Conservation (phyloP, 2,888 invertebrate species). For the Torymus aiolomorphi region DNA sequence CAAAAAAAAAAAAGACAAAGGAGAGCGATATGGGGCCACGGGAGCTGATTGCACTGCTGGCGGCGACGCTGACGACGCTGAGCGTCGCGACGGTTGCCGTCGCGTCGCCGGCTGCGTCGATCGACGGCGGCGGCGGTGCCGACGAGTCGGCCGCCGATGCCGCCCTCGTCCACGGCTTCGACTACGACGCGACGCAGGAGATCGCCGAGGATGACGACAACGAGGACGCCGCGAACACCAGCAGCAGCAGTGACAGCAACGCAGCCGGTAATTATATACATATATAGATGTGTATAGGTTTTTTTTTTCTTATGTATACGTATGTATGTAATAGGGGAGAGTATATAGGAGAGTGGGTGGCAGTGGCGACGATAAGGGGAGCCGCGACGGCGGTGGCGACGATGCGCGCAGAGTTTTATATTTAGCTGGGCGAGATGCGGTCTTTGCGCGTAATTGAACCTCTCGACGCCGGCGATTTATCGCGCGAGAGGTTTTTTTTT, state of each 20-base stretch:
- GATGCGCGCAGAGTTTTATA: neutral
- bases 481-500: neutral
- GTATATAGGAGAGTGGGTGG: too few species aligned
- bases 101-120: conserved; percentile 63
- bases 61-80: conserved; percentile 56
- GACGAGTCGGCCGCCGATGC: too few species aligned
- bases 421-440: too few species aligned
- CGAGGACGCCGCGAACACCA: conserved; percentile 53
- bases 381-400: too few species aligned
- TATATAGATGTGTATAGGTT: too few species aligned
- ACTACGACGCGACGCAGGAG: conserved; percentile 70
- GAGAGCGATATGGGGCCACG: conserved; percentile 51
- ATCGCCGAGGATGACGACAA: conserved; percentile 59
- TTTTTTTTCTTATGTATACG: too few species aligned
- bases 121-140: conserved; percentile 63
- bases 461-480: neutral
- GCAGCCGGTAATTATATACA: too few species aligned
- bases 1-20: conserved; percentile 28
- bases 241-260: too few species aligned
- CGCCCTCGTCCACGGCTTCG: conserved; percentile 60
- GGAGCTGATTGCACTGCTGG: conserved; percentile 42
- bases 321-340: too few species aligned
- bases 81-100: conserved; percentile 59
- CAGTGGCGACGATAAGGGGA: too few species aligned
- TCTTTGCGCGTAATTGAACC: conserved; percentile 15